Conservation (phyloP, 1,140 invertebrate species). For the Antheraea mylitta region DNA sequence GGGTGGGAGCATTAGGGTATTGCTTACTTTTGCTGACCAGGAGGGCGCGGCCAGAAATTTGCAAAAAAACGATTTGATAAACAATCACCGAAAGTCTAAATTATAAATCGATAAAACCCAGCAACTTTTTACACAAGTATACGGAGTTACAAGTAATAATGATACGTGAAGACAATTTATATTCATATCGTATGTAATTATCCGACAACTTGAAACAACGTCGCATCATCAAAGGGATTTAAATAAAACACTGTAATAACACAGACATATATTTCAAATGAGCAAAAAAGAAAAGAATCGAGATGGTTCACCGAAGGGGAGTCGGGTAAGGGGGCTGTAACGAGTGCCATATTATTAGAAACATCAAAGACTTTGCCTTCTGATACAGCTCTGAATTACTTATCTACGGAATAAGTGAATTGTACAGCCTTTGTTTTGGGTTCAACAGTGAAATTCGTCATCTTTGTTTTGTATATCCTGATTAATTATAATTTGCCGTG, state of each 20-base stretch:
- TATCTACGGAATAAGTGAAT: slow-evolving; percentile 7
- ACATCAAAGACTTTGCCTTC: slow-evolving; percentile 21
- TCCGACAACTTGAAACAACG: slow-evolving; percentile 10
- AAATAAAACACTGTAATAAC: background rate
- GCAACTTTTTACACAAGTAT: no score
- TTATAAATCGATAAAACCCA: no score
- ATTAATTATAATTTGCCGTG: no score
- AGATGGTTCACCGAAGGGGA: slow-evolving; percentile 10
- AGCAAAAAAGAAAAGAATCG: slow-evolving; percentile 8
- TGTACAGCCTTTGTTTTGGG: background rate
- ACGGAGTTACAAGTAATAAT: no score
- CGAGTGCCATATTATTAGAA: slow-evolving; percentile 20
- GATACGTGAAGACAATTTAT: no score
- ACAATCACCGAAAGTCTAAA: no score
- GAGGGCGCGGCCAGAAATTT: no score
- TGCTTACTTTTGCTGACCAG: no score
- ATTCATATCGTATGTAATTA: background rate
- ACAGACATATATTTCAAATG: background rate
- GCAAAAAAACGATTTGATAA: no score
- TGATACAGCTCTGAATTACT: slow-evolving; percentile 18
- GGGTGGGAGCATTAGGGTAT: no score
- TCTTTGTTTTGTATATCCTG: background rate
- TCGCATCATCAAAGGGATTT: slow-evolving; percentile 17
- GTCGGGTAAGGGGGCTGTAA: background rate
- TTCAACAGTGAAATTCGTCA: background rate